Evolutionary conservation across 2,113 vertebrate genomes (phyloP), one percentile per base, ranked within the genome.

Genomic region (Amblyopsis rosae): DNA sequence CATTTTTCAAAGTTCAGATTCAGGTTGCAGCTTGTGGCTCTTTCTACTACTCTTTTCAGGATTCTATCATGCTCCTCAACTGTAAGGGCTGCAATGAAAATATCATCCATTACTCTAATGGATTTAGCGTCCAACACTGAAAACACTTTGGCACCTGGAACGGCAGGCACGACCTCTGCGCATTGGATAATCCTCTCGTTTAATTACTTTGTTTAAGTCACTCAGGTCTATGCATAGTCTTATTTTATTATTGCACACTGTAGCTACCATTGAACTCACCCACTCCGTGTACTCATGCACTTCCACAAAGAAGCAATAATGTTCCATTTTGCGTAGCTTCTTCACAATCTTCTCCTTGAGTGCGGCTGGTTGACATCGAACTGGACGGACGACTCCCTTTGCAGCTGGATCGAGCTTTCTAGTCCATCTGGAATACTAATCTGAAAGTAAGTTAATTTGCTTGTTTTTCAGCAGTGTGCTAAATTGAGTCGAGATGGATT

Each of bases 131-230:
- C n/a, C n/a, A n/a, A n/a, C n/a, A n/a, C n/a, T n/a, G n/a, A n/a
- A n/a, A n/a, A n/a, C n/a, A n/a, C n/a, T n/a, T n/a, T n/a, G n/a
- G n/a, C n/a, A n/a, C n/a, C n/a, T n/a, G n/a, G n/a, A n/a, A n/a
- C n/a, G n/a, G n/a, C n/a, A n/a, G n/a, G n/a, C n/a, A n/a, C n/a
- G n/a, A n/a, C n/a, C n/a, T n/a, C n/a, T n/a, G 33, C n/a, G 33
- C 67, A 73, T 67, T 11, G 54, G 54, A n/a, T 73, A 61, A 47
- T 66, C 67, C 6, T 63, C 53, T 26, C 57, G 46, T 3, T 53
- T 70, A 33, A 74, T 70, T 16, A 65, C 59, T 33, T 80, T 80
- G 50, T 68, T 72, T 16, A 80, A 19, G 57, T 58, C 57, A 41
- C 57, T 65, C 11, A 46, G 56, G 45, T 71, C 62, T 53, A 59